Evolutionary conservation across 2,113 vertebrate species (phyloP).

Genomic region (Xiphophorus couchianus): DNA sequence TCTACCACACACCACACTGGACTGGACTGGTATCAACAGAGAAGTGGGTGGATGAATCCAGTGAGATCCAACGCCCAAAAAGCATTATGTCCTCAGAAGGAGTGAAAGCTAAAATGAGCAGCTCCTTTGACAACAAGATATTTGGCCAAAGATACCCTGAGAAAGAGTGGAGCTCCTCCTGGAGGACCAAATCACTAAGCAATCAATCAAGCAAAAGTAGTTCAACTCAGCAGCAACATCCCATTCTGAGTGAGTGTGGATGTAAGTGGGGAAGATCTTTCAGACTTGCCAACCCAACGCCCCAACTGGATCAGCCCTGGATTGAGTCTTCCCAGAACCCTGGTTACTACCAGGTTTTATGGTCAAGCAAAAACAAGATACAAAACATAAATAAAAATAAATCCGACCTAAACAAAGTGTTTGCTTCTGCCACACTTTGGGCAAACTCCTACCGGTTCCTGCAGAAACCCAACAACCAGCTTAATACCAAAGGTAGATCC

Average conservation of each 20-base stretch:
- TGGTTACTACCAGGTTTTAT: slow-evolving; percentile 25
- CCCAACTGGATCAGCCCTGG: slow-evolving; percentile 46
- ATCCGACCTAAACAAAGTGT: slow-evolving; percentile 16
- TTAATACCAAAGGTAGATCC: background rate
- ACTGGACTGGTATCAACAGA: background rate
- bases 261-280: slow-evolving; percentile 61
- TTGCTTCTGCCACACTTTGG: slow-evolving; percentile 40
- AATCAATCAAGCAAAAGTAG: background rate
- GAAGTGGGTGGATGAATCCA: slow-evolving; percentile 9
- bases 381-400: slow-evolving; percentile 2
- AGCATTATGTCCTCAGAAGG: slow-evolving; percentile 16
- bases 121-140: slow-evolving; percentile 29
- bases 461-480: slow-evolving; percentile 4
- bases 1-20: slow-evolving; percentile 12
- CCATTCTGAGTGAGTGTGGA: slow-evolving; percentile 15
- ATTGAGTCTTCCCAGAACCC: slow-evolving; percentile 30
- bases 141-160: slow-evolving; percentile 41
- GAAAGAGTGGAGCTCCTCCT: slow-evolving; percentile 53
- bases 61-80: slow-evolving; percentile 41
- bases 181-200: slow-evolving; percentile 30
- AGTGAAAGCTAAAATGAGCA: slow-evolving; percentile 26
- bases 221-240: background rate
- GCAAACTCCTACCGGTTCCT: slow-evolving; percentile 44
- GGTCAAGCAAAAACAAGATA: slow-evolving; percentile 29
- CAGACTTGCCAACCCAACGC: slow-evolving; percentile 61